These are phyloP conservation scores for Chamaea fasciata DNA, from an alignment of 2,113 vertebrate genomes.

Conservation along the genomic window DNA sequence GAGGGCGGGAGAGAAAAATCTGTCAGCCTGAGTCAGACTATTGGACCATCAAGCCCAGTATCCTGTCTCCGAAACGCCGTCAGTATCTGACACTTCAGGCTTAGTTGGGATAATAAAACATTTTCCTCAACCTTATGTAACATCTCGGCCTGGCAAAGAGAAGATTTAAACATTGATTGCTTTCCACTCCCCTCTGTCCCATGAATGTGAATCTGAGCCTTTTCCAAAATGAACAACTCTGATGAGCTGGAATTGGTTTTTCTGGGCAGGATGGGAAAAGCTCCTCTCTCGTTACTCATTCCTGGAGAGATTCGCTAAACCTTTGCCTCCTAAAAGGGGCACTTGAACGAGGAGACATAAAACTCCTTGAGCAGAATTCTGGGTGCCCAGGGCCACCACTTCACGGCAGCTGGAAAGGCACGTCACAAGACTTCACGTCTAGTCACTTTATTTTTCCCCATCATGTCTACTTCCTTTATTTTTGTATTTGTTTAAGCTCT, in stretches of 20 bases:
- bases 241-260: conserved; percentile 65
- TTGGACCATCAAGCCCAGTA: conserved; percentile 34
- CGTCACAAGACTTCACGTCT: conserved; percentile 42
- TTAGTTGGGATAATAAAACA: conserved; percentile 58
- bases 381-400: conserved; percentile 30
- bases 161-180: conserved; percentile 58
- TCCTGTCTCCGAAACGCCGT: conserved; percentile 59
- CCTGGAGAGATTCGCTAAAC: conserved; percentile 51
- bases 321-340: conserved; percentile 40
- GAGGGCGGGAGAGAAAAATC: conserved; percentile 46
- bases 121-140: conserved; percentile 66
- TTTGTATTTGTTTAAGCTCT: conserved; percentile 69
- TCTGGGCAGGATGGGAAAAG: conserved; percentile 61
- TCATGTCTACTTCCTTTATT: conserved; percentile 62
- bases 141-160: conserved; percentile 50
- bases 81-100: conserved; percentile 53
- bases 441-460: conserved; percentile 48
- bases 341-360: not conserved
- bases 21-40: conserved; percentile 60
- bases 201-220: conserved; percentile 47
- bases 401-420: conserved; percentile 14
- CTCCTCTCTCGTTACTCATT: conserved; percentile 51
- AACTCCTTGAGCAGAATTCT: not conserved
- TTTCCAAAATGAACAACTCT: conserved; percentile 62
- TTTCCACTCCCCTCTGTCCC: conserved; percentile 63